Percentiles rank a stretch among this genome's conserved stretches.
Conservation (phyloP, 23 tunicate genomes). For the Diplosoma virens region DNA sequence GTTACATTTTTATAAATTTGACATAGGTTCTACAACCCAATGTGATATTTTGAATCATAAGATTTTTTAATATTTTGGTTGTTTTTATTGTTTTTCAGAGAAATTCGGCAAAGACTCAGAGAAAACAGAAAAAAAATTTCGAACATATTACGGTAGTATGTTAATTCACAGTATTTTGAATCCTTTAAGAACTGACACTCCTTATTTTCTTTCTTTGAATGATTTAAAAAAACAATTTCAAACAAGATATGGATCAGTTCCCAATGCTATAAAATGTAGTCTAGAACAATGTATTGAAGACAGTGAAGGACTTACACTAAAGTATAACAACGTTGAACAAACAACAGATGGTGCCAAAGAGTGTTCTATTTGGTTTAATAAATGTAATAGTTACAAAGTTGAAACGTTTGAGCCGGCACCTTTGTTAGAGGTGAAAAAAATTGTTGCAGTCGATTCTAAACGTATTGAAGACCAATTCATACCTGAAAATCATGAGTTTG, state of each 20-base stretch:
- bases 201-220: neutral
- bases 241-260: neutral
- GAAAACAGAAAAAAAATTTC: neutral
- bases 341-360: neutral
- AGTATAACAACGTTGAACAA: neutral
- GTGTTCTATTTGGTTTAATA: neutral
- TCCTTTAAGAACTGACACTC: neutral
- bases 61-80: too few relatives aligned
- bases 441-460: too few relatives aligned
- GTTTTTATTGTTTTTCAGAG: too few relatives aligned
- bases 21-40: too few relatives aligned
- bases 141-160: neutral
- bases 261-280: neutral
- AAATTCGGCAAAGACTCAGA: too few relatives aligned
- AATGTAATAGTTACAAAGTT: too few relatives aligned
- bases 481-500: neutral
- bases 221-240: neutral
- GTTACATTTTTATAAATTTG: too few relatives aligned
- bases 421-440: too few relatives aligned
- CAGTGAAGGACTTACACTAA: neutral
- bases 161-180: neutral
- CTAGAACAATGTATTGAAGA: neutral
- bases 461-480: too few relatives aligned
- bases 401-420: too few relatives aligned
- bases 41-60: too few relatives aligned